These are phyloP conservation scores for Dromas ardeola DNA, from an alignment of 2,113 vertebrate genomes.

Conservation along the genomic window DNA sequence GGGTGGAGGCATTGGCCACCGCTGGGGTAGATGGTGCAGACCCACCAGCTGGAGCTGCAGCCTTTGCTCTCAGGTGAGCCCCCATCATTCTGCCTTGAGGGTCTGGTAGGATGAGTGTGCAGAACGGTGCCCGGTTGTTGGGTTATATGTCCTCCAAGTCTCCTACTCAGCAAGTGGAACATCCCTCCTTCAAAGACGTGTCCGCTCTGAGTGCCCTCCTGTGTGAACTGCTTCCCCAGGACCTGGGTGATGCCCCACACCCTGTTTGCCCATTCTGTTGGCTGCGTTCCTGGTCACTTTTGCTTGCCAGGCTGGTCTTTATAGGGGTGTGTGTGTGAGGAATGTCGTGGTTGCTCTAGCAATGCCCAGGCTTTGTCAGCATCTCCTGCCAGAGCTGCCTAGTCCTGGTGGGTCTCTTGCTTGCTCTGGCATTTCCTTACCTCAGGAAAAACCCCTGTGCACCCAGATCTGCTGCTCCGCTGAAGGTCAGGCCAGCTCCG, in stretches of 20 bases:
- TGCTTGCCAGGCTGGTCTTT: not conserved
- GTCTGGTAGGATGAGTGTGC: not conserved
- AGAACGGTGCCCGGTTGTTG: not conserved
- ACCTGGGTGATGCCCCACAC: not conserved
- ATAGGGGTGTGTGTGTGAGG: not conserved
- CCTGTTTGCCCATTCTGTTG: not conserved
- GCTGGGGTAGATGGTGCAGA: not conserved
- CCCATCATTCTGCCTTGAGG: not conserved
- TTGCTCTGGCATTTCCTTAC: not conserved
- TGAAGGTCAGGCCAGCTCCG: not conserved
- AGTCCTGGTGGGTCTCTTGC: not conserved
- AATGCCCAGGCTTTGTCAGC: not conserved
- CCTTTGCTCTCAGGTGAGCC: not conserved
- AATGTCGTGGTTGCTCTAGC: not conserved
- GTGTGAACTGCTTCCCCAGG: not conserved
- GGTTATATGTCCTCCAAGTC: not conserved
- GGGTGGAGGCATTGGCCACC: not conserved
- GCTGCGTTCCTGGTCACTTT: not conserved
- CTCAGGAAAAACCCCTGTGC: not conserved
- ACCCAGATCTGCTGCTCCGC: not conserved
- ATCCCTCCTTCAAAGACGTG: not conserved
- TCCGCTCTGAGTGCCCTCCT: not conserved
- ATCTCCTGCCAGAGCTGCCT: not conserved
- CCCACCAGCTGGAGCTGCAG: not conserved
- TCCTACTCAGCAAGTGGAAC: not conserved